These are phyloP conservation scores for Proteles cristata DNA, from an alignment of 2,113 vertebrate species.

Conservation along the genomic window DNA sequence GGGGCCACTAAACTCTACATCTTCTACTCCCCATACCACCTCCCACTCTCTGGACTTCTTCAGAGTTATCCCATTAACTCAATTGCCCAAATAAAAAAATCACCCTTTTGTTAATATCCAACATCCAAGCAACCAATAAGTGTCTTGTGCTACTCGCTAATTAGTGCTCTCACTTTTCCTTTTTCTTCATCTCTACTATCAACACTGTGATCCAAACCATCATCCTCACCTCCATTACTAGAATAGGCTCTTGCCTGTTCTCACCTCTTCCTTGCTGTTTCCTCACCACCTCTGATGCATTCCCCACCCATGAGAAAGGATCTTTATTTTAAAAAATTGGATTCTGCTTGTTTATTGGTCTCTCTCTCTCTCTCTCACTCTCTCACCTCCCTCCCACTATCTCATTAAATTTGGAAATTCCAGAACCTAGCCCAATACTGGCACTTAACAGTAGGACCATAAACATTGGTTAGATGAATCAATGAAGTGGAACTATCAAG, in stretches of 20 bases:
- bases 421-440: not conserved
- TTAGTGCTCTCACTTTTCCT: not conserved
- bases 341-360: not conserved
- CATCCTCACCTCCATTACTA: not conserved
- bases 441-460: not conserved
- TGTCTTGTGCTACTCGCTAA: not conserved
- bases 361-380: not conserved
- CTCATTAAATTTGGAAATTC: not conserved
- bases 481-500: not conserved
- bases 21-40: not conserved
- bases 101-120: not conserved
- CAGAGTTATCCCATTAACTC: not conserved
- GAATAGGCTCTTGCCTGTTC: not conserved
- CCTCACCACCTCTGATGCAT: not conserved
- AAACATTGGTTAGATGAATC: not conserved
- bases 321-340: not conserved
- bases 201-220: not conserved
- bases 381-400: too few relatives aligned
- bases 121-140: not conserved
- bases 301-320: not conserved
- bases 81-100: not conserved
- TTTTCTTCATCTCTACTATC: not conserved
- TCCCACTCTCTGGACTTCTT: not conserved
- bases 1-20: not conserved
- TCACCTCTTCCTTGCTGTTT: not conserved